Evolutionary conservation across 2,888 invertebrate species (phyloP), one percentile per base, ranked within the genome.

Genomic region (Hoplodrina ambigua): DNA sequence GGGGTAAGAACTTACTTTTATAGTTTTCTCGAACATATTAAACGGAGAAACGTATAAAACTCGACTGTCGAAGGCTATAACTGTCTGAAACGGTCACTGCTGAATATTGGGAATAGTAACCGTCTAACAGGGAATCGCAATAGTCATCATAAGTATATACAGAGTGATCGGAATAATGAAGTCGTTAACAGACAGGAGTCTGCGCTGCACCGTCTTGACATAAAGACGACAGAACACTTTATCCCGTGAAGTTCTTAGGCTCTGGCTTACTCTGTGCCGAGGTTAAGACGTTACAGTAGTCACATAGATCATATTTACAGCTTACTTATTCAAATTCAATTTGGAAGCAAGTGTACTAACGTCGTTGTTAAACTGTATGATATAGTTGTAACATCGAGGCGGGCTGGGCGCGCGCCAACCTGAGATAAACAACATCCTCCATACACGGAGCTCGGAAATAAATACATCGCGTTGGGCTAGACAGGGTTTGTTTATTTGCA

Each of bases 351-450:
- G 54, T 61, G 64, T 65, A 78, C 13, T 57, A n/a, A 54, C 53
- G 50, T 66, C 69, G 33, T 61, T 58, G 76, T 57, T 76, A 69
- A 58, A 53, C 49, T 61, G 52, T 58, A 54, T 71, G 65, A 77
- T 75, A 69, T 77, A 81, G 72, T 71, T 77, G 82, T 78, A 70
- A 50, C 59, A 53, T 10, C 56, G 68, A 50, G 30, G 56, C 46
- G 64, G 59, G 72, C 74, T 83, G 83, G 85, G 69, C 64, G 72
- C 46, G 72, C 66, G 83, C 83, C 83, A 85, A 77, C 52, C 75
- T 68, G 57, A 70, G 83, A 83, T 85, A 81, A 77, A 83, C 72
- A 71, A 82, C 58, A 61, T 56, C 56, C 75, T 65, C 15, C 17
- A 55, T 15, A 74, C 80, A 59, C 41, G 66, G 55, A 73, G 64